Evolutionary conservation across 2,797 vertebrate species (phyloP), one percentile per base, ranked within the genome.

Genomic region (Psittacula derbiana): DNA sequence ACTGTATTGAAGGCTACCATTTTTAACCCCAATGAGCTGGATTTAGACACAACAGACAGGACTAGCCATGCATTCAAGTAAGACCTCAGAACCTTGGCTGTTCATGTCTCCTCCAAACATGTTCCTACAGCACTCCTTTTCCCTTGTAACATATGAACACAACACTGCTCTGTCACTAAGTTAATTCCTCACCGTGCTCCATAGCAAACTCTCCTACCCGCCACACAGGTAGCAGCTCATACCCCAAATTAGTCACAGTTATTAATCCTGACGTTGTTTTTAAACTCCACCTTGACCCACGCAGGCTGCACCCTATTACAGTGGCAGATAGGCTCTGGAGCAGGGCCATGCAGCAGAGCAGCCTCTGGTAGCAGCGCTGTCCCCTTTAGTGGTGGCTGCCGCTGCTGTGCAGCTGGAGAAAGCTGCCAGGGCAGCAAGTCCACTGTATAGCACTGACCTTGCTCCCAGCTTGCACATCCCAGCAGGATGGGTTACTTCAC

Each of bases 291-390:
- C 21, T 30, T 3, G 12, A 89, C 38, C 58, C 31, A 52, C 6
- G 11, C 0, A 0, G 19, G 49, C 44, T 64, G 65, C 24, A 47
- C 4, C 2, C 5, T 11, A 27, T 1, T 0, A 44, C 4, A 8
- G 43, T 0, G 0, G 25, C 33, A 64, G 53, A 31, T 4, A 18
- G 40, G 40, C 20, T 61, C 70, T 71, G 0, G 0, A 52, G 16
- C 1, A 80, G 75, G 16, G 65, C 23, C 4, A 12, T 3, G 49
- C 31, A 44, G 62, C 41, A 60, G n/a, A 62, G 52, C 52, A 78
- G 44, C 23, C 50, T 8, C 27, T 19, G 28, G 53, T 3, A 17
- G 11, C 30, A 53, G 47, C 2, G 10, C 23, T 36, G 8, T 57
- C 46, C 86, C 52, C 25, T 52, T 16, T 21, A 40, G 12, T 17